Conservation (phyloP, 1,140 invertebrate species). For the Meloidogyne chitwoodi region DNA sequence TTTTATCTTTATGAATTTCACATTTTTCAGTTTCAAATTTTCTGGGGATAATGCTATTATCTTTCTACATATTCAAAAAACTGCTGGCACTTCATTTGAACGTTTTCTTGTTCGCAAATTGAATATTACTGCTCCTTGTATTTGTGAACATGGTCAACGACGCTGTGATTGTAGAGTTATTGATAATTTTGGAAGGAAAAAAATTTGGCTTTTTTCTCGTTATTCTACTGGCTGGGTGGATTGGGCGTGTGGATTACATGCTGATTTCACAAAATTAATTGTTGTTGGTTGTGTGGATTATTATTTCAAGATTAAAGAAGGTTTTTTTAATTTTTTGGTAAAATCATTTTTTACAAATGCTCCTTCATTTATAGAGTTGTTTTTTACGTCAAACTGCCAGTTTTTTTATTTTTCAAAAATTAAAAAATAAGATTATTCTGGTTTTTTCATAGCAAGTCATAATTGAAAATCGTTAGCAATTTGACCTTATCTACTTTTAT, state of each 20-base stretch:
- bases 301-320: slow-evolving; percentile 61
- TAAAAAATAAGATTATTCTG: too few species aligned
- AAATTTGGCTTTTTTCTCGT: slow-evolving; percentile 88
- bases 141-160: slow-evolving; percentile 44
- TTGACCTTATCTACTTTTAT: too few species aligned
- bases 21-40: slow-evolving; percentile 61
- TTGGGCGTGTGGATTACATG: slow-evolving; percentile 96
- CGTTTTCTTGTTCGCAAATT: slow-evolving; percentile 57
- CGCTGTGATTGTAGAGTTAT: slow-evolving; percentile 72
- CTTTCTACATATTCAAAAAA: slow-evolving; percentile 96
- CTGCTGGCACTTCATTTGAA: slow-evolving; percentile 87
- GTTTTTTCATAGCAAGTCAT: too few species aligned
- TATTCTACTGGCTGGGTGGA: slow-evolving; percentile 79
- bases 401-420: slow-evolving; percentile 4
- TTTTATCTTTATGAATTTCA: background rate
- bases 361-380: too few species aligned
- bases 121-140: slow-evolving; percentile 50
- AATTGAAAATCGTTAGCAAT: too few species aligned
- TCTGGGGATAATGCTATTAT: slow-evolving; percentile 91
- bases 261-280: slow-evolving; percentile 93
- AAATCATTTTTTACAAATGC: too few species aligned
- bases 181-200: slow-evolving; percentile 23
- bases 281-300: slow-evolving; percentile 67
- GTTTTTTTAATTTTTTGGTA: slow-evolving; percentile 13
- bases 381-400: too few species aligned